Evolutionary conservation across 2,888 invertebrate species (phyloP), one percentile per base, ranked within the genome.

Genomic region (Halocaridina rubra): DNA sequence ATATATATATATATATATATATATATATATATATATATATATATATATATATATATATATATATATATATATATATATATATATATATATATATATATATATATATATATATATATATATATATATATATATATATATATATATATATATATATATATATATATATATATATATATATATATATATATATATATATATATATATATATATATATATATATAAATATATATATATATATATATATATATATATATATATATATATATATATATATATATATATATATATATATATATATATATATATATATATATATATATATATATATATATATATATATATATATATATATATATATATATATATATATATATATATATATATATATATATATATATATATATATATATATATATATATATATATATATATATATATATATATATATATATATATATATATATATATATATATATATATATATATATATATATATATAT

Each of bases 51-150:
- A 22, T 61, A 22, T 61, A 22, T 61, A 22, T 61, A n/a, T 61
- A n/a, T 61, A n/a, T 61, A n/a, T 22, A n/a, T 61, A n/a, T 61
- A n/a, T 61, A n/a, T 61, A n/a, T 61, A n/a, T 22, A n/a, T 61
- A n/a, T 61, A n/a, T 61, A 61, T 61, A 61, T 61, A 61, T 61
- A 61, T 61, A 61, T 61, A 61, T 61, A 61, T 61, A 61, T 61
- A 61, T 61, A 61, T 61, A 61, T 61, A 61, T 61, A 61, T 61
- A 61, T 61, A 61, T 61, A 61, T 61, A 61, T 61, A 61, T 61
- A 61, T 39, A 39, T 39, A 39, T 39, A 39, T 39, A 39, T 39
- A 39, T 39, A 39, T 13, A 13, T 39, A 39, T 39, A 39, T 39
- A 39, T 39, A 39, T 39, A 13, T 39, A 39, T 39, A 39, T 39